These are phyloP conservation scores for Eciton burchellii DNA, from an alignment of 1,140 invertebrate genomes.

Conservation along the genomic window DNA sequence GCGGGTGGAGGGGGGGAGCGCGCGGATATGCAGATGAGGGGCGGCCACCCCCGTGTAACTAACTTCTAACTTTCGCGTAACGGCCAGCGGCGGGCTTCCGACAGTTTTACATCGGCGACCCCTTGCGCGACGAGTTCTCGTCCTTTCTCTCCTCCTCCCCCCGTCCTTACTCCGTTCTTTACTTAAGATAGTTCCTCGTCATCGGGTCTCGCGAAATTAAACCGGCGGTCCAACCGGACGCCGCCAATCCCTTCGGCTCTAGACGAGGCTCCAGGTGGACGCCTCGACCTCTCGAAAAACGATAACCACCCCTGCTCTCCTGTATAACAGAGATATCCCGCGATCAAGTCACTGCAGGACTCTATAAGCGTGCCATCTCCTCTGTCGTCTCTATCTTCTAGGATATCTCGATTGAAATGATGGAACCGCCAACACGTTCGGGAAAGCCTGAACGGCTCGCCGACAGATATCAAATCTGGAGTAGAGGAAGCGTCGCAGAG, in stretches of 20 bases:
- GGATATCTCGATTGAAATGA: neutral
- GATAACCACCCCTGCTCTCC: too few relatives aligned
- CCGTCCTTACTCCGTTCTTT: neutral
- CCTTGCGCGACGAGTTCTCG: slow-evolving; percentile 52
- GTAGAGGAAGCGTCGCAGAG: neutral
- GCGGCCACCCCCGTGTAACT: slow-evolving; percentile 81
- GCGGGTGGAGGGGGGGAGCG: slow-evolving; percentile 58
- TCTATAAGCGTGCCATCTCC: too few relatives aligned
- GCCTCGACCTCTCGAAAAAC: too few relatives aligned
- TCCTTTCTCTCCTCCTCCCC: neutral
- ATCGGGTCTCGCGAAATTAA: slow-evolving; percentile 62
- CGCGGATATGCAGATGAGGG: slow-evolving; percentile 84
- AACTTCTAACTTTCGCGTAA: slow-evolving; percentile 82
- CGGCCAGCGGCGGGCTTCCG: slow-evolving; percentile 55
- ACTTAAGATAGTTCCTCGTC: neutral
- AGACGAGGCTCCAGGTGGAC: neutral
- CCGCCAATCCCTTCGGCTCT: slow-evolving; percentile 22
- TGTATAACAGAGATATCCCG: too few relatives aligned
- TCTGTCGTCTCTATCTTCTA: neutral
- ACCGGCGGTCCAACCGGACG: slow-evolving; percentile 22
- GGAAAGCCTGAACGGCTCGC: neutral
- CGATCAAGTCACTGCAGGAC: too few relatives aligned
- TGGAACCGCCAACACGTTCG: neutral
- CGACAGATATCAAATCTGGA: neutral
- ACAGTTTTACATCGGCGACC: slow-evolving; percentile 52